Percentiles rank a stretch among this genome's conserved stretches.
Conservation (phyloP, 1,140 invertebrate genomes). For the Pseudobourletiella spinata region DNA sequence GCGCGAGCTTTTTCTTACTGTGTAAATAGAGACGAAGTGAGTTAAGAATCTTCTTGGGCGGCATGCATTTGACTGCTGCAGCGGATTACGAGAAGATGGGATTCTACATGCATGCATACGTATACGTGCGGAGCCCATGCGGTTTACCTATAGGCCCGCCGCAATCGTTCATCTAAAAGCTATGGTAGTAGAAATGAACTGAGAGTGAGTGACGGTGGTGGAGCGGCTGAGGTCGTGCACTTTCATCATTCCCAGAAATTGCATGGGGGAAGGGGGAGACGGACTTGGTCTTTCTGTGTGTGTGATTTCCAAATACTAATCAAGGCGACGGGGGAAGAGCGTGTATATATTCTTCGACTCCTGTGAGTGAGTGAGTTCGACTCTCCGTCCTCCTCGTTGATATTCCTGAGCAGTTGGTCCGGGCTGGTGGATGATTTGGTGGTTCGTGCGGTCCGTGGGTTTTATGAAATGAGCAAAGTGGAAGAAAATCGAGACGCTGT, state of each 20-base stretch:
- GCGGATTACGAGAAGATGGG: too few relatives aligned
- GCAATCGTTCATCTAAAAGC: too few relatives aligned
- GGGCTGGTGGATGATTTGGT: neutral
- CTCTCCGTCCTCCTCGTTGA: neutral
- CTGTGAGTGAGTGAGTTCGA: neutral
- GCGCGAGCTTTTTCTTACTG: too few relatives aligned
- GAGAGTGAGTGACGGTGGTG: neutral
- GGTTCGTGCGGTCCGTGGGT: neutral
- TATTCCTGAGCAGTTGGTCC: neutral
- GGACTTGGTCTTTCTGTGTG: neutral
- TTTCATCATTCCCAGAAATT: neutral
- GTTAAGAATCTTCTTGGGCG: too few relatives aligned
- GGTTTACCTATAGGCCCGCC: too few relatives aligned
- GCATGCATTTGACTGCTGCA: too few relatives aligned
- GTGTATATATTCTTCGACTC: neutral
- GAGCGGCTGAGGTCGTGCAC: too few relatives aligned
- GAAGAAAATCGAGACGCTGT: conserved; percentile 3
- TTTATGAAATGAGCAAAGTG: neutral
- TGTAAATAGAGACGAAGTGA: too few relatives aligned
- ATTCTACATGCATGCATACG: too few relatives aligned
- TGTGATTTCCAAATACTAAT: neutral
- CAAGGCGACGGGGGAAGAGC: neutral
- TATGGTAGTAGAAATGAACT: too few relatives aligned
- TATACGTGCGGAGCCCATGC: too few relatives aligned
- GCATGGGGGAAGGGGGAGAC: neutral